A percentile compares a stretch with the other conserved stretches of the same genome.
These are phyloP conservation scores for Seladonia tumulorum DNA, from an alignment of 2,888 invertebrate species.

Conservation along the genomic window DNA sequence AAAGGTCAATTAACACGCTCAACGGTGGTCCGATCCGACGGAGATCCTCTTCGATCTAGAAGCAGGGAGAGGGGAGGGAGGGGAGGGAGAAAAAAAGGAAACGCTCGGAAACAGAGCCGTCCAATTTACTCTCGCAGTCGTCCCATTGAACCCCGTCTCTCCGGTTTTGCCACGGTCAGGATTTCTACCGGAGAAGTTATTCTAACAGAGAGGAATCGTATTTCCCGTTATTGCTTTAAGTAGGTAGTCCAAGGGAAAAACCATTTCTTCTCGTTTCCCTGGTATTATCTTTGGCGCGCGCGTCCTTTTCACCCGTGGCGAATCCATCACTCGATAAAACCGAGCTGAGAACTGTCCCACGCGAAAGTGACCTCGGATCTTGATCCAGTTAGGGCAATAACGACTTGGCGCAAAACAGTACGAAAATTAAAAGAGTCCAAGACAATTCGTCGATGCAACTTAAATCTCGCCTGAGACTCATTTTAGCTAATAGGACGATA, in stretches of 20 bases:
- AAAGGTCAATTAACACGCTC: not conserved
- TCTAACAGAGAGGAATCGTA: not conserved
- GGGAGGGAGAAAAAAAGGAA: not conserved
- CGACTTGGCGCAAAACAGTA: too few relatives aligned
- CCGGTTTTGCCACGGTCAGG: not conserved
- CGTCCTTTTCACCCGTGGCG: too few relatives aligned
- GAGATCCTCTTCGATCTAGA: not conserved
- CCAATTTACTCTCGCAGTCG: slow-evolving; percentile 6
- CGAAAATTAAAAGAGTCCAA: too few relatives aligned
- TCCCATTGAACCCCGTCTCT: slow-evolving; percentile 10
- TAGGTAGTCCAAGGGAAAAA: not conserved
- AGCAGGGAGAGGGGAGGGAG: not conserved
- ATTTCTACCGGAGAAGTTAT: not conserved
- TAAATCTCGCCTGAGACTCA: too few relatives aligned
- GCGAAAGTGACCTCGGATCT: not conserved
- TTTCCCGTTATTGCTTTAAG: not conserved
- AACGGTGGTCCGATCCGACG: not conserved
- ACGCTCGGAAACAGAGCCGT: not conserved
- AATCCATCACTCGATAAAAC: slow-evolving; percentile 39
- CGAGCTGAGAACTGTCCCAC: slow-evolving; percentile 20
- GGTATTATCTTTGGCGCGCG: slow-evolving; percentile 1
- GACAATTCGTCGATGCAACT: too few relatives aligned
- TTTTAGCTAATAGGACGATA: rapidly evolving
- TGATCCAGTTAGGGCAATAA: too few relatives aligned
- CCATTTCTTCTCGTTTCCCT: slow-evolving; percentile 29